Base-by-base conservation (phyloP, 2,797 vertebrate species). In the Mallotus villosus region DNA sequence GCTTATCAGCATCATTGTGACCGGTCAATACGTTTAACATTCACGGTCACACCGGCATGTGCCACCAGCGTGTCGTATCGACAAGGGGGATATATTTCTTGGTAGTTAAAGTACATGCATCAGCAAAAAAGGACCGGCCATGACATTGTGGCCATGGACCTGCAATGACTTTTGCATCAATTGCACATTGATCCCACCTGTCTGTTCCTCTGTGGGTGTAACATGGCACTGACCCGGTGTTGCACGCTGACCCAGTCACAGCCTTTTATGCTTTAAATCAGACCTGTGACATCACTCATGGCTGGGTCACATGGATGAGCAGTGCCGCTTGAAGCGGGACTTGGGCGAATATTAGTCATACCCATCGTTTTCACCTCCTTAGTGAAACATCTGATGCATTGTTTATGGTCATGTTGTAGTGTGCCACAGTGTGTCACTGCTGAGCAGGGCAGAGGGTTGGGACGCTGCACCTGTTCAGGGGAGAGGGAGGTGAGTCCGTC, bases 141-240 rank as follows among this genome's bases (percentile, higher is more conserved):
- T 75, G 73, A 73, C 73, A 66, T 75, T 75, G 65, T 69, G 57
- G 25, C 29, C 29, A 22, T 34, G 57, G 64, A 16, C 59, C 62
- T 4, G 29, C 62, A 67, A 55, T 76, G 41, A 71, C 63, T 67
- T 41, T 46, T 32, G 69, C 51, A 70, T 75, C 70, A 63, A 68
- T 79, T 34, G 9, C 19, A 12, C 62, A 76, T 76, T 51, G 70
- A 79, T 68, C 29, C 61, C 16, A 24, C 55, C 25, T 51, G 58
- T 32, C 37, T 67, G 19, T 64, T 68, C 59, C 51, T 25, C 49
- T 34, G 22, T 57, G 49, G 46, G 37, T 49, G 66, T 66, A 34
- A 22, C 66, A 34, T 68, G 25, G 8, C 25, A 57, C 66, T 32
- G 25, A 68, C 51, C 66, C 29, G n/a, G 2, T 51, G 12, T 67